Evolutionary conservation across 2,888 invertebrate genomes (phyloP).

Genomic region (Drosophila imparisetae): DNA sequence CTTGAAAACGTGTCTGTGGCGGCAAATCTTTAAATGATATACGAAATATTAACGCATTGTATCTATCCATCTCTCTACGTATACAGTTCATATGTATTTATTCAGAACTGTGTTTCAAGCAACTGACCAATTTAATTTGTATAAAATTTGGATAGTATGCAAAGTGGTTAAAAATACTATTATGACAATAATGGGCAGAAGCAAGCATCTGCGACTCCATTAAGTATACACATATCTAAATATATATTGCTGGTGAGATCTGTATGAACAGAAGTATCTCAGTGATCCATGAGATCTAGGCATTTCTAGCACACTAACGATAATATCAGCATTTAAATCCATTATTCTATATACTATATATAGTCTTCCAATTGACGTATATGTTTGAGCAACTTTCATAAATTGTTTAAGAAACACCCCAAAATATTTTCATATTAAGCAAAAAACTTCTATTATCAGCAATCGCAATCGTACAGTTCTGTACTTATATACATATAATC

Average conservation of each 20-base stretch:
- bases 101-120: constrained; percentile 33
- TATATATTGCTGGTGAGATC: background rate
- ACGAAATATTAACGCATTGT: constrained; percentile 10
- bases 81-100: constrained; percentile 37
- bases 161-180: background rate
- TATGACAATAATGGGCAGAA: background rate
- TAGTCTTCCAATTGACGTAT: background rate
- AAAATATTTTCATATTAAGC: background rate
- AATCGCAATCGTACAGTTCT: background rate
- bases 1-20: constrained; percentile 47
- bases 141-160: constrained; percentile 1
- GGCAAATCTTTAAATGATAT: constrained; percentile 36
- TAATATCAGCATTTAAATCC: background rate
- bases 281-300: background rate
- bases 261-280: background rate
- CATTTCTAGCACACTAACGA: background rate
- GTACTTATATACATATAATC: background rate
- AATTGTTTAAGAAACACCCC: background rate
- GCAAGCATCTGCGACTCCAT: background rate
- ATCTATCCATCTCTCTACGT: background rate
- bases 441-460: background rate
- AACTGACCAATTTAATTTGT: constrained; percentile 40
- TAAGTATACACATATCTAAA: background rate
- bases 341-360: background rate
- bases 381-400: background rate